phyloP scores from a whole-genome alignment of 2,797 vertebrate species.

The Malacoraja senta region DNA sequence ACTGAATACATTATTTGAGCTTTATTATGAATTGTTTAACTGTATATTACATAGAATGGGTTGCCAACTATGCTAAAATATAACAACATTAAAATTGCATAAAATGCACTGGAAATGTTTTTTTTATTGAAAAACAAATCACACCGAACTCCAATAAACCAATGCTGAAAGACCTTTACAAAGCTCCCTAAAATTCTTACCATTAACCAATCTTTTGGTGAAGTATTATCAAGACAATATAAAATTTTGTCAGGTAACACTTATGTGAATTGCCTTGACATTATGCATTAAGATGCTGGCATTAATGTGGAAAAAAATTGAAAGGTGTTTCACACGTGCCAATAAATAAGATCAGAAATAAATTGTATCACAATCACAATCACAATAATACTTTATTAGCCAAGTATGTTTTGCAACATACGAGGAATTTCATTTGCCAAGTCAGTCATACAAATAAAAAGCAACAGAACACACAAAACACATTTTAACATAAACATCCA shows the following conservation, averaged over 20 bases:
- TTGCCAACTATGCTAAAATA: background rate
- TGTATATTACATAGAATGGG: background rate
- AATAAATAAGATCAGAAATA: background rate
- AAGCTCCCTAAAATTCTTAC: background rate
- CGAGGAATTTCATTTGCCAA: no score
- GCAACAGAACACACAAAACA: no score
- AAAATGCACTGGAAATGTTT: background rate
- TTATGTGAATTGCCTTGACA: background rate
- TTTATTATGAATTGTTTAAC: background rate
- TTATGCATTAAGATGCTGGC: background rate
- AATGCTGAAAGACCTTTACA: background rate
- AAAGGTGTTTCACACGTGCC: background rate
- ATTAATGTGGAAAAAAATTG: background rate
- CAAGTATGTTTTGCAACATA: no score
- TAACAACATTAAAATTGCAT: background rate
- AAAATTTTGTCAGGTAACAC: background rate
- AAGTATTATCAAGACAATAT: background rate
- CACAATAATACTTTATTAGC: no score
- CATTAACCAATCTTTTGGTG: background rate
- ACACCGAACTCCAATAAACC: background rate
- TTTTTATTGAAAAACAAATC: background rate
- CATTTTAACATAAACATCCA: no score
- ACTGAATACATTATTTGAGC: background rate
- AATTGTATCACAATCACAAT: background rate
- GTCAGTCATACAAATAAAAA: no score